Conservation (phyloP, 30 jellyfish, hydroid and myxozoan species). For the Sanderia malayensis region DNA sequence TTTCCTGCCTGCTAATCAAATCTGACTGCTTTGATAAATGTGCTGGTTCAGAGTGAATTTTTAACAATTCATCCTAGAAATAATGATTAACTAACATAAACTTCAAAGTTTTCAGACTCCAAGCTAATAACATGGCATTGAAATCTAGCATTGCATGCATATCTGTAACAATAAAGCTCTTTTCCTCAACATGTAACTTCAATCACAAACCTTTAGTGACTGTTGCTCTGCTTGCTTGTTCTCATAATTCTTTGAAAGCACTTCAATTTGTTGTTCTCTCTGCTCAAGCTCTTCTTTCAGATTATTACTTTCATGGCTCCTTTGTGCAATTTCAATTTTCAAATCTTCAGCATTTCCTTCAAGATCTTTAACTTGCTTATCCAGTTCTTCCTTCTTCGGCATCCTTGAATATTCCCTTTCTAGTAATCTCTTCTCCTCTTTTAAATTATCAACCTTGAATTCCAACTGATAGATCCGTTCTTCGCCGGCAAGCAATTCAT, state of each 20-base stretch:
- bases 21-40: constrained; percentile 85
- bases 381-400: constrained; percentile 88
- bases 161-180: too few relatives aligned
- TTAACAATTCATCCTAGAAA: constrained; percentile 67
- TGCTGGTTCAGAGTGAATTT: constrained; percentile 81
- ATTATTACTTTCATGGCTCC: constrained; percentile 75
- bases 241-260: constrained; percentile 46
- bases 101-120: too few relatives aligned
- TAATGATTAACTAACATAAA: too few relatives aligned
- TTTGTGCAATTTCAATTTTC: constrained; percentile 76
- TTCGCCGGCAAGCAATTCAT: constrained; percentile 75
- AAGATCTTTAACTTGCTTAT: constrained; percentile 60
- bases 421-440: constrained; percentile 72
- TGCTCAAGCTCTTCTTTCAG: constrained; percentile 66
- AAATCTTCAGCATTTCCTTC: constrained; percentile 62
- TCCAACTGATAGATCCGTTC: constrained; percentile 71
- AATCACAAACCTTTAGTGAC: constrained; percentile 67
- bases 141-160: too few relatives aligned
- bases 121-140: too few relatives aligned
- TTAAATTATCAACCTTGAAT: constrained; percentile 59
- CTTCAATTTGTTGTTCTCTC: constrained; percentile 50
- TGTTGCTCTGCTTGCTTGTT: constrained; percentile 65
- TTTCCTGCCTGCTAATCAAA: constrained; percentile 59
- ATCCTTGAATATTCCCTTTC: constrained; percentile 68
- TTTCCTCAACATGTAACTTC: too few relatives aligned